phyloP scores from a whole-genome alignment of 2,113 vertebrate species.

The Semnopithecus entellus region DNA sequence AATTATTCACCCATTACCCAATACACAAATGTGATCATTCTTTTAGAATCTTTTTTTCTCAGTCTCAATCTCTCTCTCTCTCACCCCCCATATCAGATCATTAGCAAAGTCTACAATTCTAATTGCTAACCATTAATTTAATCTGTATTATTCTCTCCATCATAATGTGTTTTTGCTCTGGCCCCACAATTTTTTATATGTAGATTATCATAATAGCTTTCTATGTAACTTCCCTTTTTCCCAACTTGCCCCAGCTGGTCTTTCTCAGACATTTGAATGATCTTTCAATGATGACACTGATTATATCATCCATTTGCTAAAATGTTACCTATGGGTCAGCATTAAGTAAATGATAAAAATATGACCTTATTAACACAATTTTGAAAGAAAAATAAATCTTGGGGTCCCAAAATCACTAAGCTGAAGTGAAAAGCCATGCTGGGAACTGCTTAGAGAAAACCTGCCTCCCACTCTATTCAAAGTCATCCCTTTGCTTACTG shows the following conservation, averaged over 20 bases:
- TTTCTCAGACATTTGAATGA: background rate
- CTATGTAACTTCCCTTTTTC: background rate
- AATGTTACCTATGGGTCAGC: background rate
- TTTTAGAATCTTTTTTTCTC: background rate
- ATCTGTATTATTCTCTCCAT: background rate
- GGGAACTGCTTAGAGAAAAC: too few species aligned
- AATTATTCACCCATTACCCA: background rate
- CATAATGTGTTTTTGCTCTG: background rate
- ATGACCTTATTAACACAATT: background rate
- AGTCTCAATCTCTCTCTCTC: background rate
- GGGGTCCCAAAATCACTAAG: too few species aligned
- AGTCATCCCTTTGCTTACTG: too few species aligned
- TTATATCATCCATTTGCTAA: background rate
- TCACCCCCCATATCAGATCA: background rate
- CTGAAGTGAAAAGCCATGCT: too few species aligned
- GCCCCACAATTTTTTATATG: background rate
- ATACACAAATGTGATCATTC: background rate
- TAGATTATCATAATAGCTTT: background rate
- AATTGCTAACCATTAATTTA: background rate
- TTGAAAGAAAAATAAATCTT: too few species aligned
- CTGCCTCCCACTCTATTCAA: too few species aligned
- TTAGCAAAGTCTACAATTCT: background rate
- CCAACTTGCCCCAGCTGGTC: background rate
- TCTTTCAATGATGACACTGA: background rate
- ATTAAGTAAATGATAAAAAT: background rate